Percentiles rank a stretch among this genome's conserved stretches.
phyloP scores from a whole-genome alignment of 2,888 invertebrate species.

The Tromatobia lineatoria region DNA sequence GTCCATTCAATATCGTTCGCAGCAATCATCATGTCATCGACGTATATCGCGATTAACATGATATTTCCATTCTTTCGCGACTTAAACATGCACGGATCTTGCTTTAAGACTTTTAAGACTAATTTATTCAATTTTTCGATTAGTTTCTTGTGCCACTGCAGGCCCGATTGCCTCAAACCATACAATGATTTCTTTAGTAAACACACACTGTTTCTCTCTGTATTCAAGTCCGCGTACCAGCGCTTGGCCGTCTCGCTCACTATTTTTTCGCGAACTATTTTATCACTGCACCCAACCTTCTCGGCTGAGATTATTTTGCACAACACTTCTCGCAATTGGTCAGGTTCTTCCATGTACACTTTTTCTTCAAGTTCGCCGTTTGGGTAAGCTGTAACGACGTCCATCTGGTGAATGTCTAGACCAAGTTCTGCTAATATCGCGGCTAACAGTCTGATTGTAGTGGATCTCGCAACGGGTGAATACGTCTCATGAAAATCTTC shows the following conservation, averaged over 20 bases:
- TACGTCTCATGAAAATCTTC: constrained; percentile 33
- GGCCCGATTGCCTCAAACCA: constrained; percentile 56
- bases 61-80: neutral
- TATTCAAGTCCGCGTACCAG: constrained; percentile 21
- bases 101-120: constrained; percentile 26
- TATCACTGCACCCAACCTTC: neutral
- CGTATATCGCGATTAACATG: constrained; percentile 57
- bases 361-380: constrained; percentile 20
- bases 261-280: neutral
- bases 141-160: constrained; percentile 61
- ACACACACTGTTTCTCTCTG: constrained; percentile 47
- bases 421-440: constrained; percentile 4
- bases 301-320: neutral
- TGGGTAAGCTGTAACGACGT: constrained; percentile 36
- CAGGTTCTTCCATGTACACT: neutral
- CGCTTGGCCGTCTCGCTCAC: constrained; percentile 37
- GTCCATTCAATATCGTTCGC: constrained; percentile 30
- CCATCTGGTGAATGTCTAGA: constrained; percentile 54
- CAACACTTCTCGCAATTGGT: constrained; percentile 2
- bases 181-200: constrained; percentile 57
- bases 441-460: constrained; percentile 1
- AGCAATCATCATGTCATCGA: constrained; percentile 60
- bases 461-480: neutral
- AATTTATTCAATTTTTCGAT: constrained; percentile 27
- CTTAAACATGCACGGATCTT: constrained; percentile 60